Conservation (phyloP, 2,888 invertebrate genomes). For the Lagria hirta region DNA sequence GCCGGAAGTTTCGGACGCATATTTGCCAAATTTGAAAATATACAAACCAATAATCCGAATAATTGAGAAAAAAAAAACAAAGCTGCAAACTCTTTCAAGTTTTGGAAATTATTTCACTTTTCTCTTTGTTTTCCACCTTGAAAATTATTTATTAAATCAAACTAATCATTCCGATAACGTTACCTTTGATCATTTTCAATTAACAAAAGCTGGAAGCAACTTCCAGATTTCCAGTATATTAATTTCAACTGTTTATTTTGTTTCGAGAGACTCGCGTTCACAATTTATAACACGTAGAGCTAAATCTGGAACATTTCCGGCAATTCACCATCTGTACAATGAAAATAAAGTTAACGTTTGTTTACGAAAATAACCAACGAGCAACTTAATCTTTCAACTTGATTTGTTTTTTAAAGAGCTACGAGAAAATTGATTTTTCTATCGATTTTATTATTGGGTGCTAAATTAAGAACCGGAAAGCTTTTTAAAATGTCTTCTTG, state of each 20-base stretch:
- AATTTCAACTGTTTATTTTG: slow-evolving; percentile 12
- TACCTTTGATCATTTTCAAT: background rate
- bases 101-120: too few species aligned
- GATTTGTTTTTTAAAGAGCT: slow-evolving; percentile 6
- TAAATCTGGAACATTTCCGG: slow-evolving; percentile 22
- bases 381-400: slow-evolving; percentile 1
- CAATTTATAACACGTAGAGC: slow-evolving; percentile 12
- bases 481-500: too few species aligned
- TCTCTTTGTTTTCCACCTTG: too few species aligned
- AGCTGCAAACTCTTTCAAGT: too few species aligned
- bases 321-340: slow-evolving; percentile 17
- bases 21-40: too few species aligned
- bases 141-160: too few species aligned
- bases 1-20: too few species aligned
- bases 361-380: slow-evolving; percentile 9
- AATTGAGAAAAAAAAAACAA: too few species aligned
- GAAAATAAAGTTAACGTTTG: slow-evolving; percentile 7
- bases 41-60: too few species aligned
- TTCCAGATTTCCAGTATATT: slow-evolving; percentile 5
- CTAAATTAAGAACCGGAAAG: too few species aligned
- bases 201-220: slow-evolving; percentile 8
- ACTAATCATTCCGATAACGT: background rate
- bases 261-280: slow-evolving; percentile 2
- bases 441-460: too few species aligned
- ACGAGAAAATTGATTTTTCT: slow-evolving; percentile 1